Conservation (phyloP, 2,113 vertebrate genomes). For the Archocentrus centrarchus region DNA sequence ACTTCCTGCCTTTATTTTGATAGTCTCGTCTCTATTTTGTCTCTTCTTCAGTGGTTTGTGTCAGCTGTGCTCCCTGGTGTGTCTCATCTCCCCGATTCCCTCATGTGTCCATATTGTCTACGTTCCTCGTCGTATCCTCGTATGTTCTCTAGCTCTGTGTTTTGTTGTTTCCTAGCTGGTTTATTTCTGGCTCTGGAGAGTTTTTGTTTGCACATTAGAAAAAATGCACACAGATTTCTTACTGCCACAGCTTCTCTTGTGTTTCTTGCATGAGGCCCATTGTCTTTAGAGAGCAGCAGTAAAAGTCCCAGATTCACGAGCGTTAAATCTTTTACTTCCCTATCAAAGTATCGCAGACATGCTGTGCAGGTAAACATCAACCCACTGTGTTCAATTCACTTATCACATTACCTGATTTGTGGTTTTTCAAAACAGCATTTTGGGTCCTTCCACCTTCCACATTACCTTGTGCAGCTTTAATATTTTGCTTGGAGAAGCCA, state of each 20-base stretch:
- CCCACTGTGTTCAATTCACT: constrained; percentile 30
- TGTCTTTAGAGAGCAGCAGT: background rate
- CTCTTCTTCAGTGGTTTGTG: too few species aligned
- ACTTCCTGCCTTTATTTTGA: too few species aligned
- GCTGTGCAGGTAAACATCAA: constrained; percentile 13
- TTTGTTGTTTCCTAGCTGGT: too few species aligned
- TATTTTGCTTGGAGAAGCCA: constrained; percentile 36
- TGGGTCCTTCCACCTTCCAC: constrained; percentile 21
- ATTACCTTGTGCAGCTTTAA: constrained; percentile 41
- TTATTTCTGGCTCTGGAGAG: too few species aligned
- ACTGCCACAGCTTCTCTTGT: background rate
- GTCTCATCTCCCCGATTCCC: too few species aligned
- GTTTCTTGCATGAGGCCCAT: background rate
- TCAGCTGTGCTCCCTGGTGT: too few species aligned
- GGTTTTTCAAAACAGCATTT: constrained; percentile 10
- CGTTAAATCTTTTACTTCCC: background rate
- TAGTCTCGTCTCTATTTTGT: too few species aligned
- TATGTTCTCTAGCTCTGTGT: too few species aligned
- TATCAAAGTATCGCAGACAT: constrained; percentile 15
- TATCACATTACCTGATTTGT: constrained; percentile 37
- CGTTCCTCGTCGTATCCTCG: too few species aligned
- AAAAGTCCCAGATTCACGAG: background rate
- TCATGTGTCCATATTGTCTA: too few species aligned
- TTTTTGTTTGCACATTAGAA: too few species aligned
- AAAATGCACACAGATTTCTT: too few species aligned